These are phyloP conservation scores for Aporophyla nigra DNA, from an alignment of 2,888 invertebrate species.

Conservation along the genomic window DNA sequence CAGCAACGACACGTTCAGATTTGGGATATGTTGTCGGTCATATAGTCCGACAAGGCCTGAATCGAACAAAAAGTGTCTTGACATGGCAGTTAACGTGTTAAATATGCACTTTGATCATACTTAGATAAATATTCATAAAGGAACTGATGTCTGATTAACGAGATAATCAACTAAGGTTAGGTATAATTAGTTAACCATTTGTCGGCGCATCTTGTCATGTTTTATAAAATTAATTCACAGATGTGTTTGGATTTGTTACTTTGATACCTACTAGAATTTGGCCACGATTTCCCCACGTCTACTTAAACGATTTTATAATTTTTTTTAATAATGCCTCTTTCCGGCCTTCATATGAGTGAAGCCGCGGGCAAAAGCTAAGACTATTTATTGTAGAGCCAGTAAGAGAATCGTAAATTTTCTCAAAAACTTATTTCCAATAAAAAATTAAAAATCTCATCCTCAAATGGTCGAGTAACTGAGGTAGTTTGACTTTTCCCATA, in stretches of 20 bases:
- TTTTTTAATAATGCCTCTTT: neutral
- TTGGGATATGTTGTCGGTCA: too few species aligned
- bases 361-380: neutral
- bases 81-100: too few species aligned
- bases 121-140: neutral
- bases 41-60: too few species aligned
- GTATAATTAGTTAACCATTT: neutral
- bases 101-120: slow-evolving; percentile 1
- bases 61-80: too few species aligned
- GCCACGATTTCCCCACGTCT: neutral
- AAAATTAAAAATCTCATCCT: too few species aligned
- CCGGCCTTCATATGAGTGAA: neutral
- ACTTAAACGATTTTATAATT: neutral
- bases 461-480: neutral
- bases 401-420: neutral
- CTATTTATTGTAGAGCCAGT: neutral
- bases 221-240: neutral
- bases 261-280: neutral
- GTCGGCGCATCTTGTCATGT: neutral
- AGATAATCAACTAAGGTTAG: neutral
- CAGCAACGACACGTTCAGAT: too few species aligned
- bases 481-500: neutral
- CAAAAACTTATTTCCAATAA: neutral
- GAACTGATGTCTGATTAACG: neutral
- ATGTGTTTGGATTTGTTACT: neutral